Base-by-base conservation (phyloP, 1,140 invertebrate genomes). In the Drosophila bifasciata region DNA sequence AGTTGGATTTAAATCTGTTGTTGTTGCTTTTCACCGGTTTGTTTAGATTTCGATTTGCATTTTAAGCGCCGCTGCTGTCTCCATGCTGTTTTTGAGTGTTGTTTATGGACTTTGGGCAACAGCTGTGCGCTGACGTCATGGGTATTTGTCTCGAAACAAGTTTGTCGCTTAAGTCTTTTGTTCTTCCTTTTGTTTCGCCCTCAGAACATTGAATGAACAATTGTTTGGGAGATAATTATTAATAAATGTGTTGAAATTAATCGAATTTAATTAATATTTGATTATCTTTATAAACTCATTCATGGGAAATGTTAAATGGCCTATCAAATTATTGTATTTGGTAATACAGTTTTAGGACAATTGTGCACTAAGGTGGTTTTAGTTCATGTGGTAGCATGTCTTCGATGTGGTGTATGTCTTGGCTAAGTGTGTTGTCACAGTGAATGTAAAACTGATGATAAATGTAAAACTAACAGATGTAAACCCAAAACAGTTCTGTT, bases 111-210 rank as follows among this genome's bases (percentile, higher is more conserved):
- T 48, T 43, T 64, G 40, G 21, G 23, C 52, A 44, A 41, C 51
- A 70, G 76, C 23, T 45, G 0, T 25, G 71, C 3, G 32, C 39
- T 85, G 81, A 85, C 81, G 81, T 81, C 81, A 85, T 81, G n/a
- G 50, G 11, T 44, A 8, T 23, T 52, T 41, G 49, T 2, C 17
- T 5, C 28, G 28, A 15, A 71, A 55, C 58, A 81, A 75, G 81
- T 86, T 86, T 88, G 83, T 51, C 59, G 69, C 56, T 76, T 83
- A 57, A 81, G 81, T 86, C 83, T 71, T 88, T 86, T 66, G 81
- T 81, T 79, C 64, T 15, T 28, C 19, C 6, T 41, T 1, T 51
- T 25, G 21, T 28, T 17, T 4, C 25, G 5, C 48, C 15, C 45
- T 49, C 72, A n/a, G 36, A 3, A 5, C 48, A 58, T 19, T 53